Base-by-base conservation (phyloP, 1,140 invertebrate species). In the Formica selysi region DNA sequence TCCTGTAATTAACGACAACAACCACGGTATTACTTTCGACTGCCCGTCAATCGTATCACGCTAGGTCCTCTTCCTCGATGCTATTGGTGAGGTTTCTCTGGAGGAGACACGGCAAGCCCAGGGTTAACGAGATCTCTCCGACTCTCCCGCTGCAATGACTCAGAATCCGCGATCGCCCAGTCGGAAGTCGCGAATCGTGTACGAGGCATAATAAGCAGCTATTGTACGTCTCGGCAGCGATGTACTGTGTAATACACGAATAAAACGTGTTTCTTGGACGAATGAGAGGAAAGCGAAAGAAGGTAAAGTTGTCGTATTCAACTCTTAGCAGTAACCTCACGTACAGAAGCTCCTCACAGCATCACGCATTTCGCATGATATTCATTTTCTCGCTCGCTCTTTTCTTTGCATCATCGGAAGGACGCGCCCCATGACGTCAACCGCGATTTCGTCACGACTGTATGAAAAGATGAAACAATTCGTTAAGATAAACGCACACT, bases 311-410 rank as follows among this genome's bases (percentile, higher is more conserved):
- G 79, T 54, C 36, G 29, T 83, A 29, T 51, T 19, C 4, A 41
- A 41, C 67, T 51, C 36, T 90, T 89, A 32, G 67, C 48, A 83
- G 87, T 87, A 86, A 87, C 78, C 90, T 89, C 89, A 90, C 87
- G 87, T 91, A 83, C 71, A 13, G 44, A 74, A 78, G 73, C 78
- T 88, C 68, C 41, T 59, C 62, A n/a, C 41, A 51, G 64, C 80
- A 87, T 67, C 62, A 26, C 48, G 78, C 76, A 83, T 70, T 64
- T 59, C 41, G 32, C 36, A 44, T 59, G 74, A 91, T 88, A 85
- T 62, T 68, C 41, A 84, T 80, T 87, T 86, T 81, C 76, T 71
- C 41, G 8, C 62, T 67, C 76, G 38, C 65, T 74, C 67, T 32
- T 22, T 76, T 64, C 36, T 36, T 7, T 29, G 48, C 16, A 36